Percentiles rank a stretch among this genome's conserved stretches.
Evolutionary conservation across 2,888 invertebrate species (phyloP).

Genomic region (Tryphoninae sp.): DNA sequence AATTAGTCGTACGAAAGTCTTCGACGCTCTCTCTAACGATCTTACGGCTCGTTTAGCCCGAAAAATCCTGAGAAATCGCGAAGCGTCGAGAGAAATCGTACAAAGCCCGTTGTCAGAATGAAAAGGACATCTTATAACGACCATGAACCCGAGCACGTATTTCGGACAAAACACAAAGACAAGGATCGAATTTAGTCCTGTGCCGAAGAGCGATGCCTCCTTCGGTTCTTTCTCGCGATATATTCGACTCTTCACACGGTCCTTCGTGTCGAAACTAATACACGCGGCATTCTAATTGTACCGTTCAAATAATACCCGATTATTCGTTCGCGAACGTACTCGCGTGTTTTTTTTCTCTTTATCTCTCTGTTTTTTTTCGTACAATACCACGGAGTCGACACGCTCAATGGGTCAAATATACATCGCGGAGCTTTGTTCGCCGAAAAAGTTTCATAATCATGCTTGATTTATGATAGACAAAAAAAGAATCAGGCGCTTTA

Average conservation of each 20-base stretch:
- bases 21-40: background rate
- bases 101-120: background rate
- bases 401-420: slow-evolving; percentile 73
- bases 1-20: too few species aligned
- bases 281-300: slow-evolving; percentile 59
- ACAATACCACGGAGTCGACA: slow-evolving; percentile 64
- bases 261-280: background rate
- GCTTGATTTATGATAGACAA: slow-evolving; percentile 72
- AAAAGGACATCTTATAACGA: slow-evolving; percentile 18
- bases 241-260: background rate
- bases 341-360: slow-evolving; percentile 61
- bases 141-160: slow-evolving; percentile 15
- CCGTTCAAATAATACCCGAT: slow-evolving; percentile 67
- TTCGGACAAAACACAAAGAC: slow-evolving; percentile 27
- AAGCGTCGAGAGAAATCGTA: background rate
- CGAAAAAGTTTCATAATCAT: slow-evolving; percentile 72
- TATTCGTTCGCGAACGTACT: slow-evolving; percentile 57
- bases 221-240: slow-evolving; percentile 19
- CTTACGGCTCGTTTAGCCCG: background rate
- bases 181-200: slow-evolving; percentile 24
- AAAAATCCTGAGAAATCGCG: background rate
- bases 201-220: slow-evolving; percentile 18
- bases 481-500: slow-evolving; percentile 72
- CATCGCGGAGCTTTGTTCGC: slow-evolving; percentile 70
- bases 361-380: slow-evolving; percentile 20